Percentiles rank a stretch among this genome's conserved stretches.
Conservation (phyloP, 1,140 invertebrate species). For the Lasaia peninsularis region DNA sequence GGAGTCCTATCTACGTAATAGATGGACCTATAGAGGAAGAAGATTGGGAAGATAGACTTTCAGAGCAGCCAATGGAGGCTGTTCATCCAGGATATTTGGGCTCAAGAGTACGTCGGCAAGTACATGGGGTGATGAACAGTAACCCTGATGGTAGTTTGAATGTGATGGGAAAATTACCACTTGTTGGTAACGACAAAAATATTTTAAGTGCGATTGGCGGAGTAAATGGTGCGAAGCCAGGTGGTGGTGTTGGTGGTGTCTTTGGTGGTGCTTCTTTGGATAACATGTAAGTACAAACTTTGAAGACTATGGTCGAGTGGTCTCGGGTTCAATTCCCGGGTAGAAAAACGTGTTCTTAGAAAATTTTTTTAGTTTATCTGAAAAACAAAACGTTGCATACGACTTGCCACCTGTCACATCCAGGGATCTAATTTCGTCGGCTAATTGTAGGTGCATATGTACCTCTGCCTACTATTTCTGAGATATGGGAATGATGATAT, state of each 20-base stretch:
- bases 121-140: neutral
- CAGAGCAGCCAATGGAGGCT: conserved; percentile 14
- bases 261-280: conserved; percentile 37
- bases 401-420: too few species aligned
- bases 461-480: too few species aligned
- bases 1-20: conserved; percentile 5
- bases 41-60: conserved; percentile 16
- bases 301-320: conserved; percentile 7
- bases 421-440: too few species aligned
- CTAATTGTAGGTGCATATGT: too few species aligned
- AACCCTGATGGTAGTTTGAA: conserved; percentile 4
- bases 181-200: neutral
- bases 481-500: too few species aligned
- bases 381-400: too few species aligned
- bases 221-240: conserved; percentile 17
- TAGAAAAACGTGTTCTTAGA: too few species aligned
- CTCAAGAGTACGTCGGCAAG: conserved; percentile 26
- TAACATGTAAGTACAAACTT: conserved; percentile 36
- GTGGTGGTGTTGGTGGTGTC: conserved; percentile 25
- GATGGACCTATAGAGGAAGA: neutral
- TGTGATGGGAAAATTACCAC: neutral
- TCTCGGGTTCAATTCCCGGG: too few species aligned
- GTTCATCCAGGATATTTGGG: conserved; percentile 13
- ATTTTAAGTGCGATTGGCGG: conserved; percentile 8
- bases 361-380: too few species aligned